Conservation (phyloP, 2,888 invertebrate genomes). For the Charanyca ferruginea region DNA sequence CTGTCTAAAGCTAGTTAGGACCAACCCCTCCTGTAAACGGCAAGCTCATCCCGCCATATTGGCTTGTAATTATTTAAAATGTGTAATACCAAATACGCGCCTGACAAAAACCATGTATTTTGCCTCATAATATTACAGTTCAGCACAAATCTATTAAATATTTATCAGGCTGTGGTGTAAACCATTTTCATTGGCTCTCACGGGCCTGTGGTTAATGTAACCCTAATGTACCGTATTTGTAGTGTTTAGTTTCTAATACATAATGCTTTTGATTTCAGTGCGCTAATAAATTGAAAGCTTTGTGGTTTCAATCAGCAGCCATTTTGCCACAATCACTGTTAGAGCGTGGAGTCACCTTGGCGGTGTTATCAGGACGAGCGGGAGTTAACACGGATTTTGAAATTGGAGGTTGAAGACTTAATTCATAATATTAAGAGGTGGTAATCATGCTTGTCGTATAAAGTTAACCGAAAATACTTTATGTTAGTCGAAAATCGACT, state of each 20-base stretch:
- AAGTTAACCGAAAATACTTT: no score
- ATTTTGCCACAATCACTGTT: no score
- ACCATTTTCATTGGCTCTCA: conserved; percentile 33
- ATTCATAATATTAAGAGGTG: no score
- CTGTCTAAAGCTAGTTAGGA: no score
- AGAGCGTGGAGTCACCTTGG: no score
- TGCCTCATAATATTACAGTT: conserved; percentile 10
- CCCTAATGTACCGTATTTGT: conserved; percentile 24
- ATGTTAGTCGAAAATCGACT: no score
- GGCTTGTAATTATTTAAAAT: background rate
- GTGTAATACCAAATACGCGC: conserved; percentile 9
- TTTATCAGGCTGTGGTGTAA: conserved; percentile 38
- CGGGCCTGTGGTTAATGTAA: conserved; percentile 7
- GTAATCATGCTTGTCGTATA: no score
- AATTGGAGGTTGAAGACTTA: no score
- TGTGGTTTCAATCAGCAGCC: background rate
- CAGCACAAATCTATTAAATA: conserved; percentile 44
- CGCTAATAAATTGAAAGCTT: conserved; percentile 19
- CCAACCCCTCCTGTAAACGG: no score
- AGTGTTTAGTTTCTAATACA: conserved; percentile 30
- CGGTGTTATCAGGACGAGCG: no score
- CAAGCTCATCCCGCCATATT: no score
- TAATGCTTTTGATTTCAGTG: conserved; percentile 40
- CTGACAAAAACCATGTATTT: conserved; percentile 24
- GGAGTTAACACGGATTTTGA: no score